Evolutionary conservation across 2,888 invertebrate genomes (phyloP).

Genomic region (Deroplatys truncata): DNA sequence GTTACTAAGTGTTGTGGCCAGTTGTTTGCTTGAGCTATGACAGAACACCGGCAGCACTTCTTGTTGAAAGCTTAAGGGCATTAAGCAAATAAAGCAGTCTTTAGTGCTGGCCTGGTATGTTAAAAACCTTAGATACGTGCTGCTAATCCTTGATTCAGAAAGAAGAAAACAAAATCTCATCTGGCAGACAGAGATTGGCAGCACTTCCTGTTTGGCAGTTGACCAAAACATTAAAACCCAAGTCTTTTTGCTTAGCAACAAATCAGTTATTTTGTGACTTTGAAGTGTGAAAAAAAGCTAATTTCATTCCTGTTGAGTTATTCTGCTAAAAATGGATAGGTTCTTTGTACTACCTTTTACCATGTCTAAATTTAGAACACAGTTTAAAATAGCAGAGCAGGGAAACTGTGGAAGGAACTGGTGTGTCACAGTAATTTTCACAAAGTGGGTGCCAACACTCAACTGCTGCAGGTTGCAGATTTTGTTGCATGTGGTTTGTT

Average conservation of each 20-base stretch:
- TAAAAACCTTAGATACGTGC: no score
- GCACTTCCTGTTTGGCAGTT: neutral
- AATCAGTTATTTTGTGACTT: neutral
- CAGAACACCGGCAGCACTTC: no score
- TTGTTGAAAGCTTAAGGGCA: no score
- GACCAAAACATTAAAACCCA: neutral
- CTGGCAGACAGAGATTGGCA: neutral
- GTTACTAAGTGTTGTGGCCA: no score
- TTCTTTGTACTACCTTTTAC: neutral
- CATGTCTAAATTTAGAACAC: constrained; percentile 22
- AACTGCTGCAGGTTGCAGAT: constrained; percentile 4
- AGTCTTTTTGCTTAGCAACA: neutral
- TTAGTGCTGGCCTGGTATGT: no score
- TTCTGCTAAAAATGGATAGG: neutral
- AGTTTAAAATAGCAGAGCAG: constrained; percentile 25
- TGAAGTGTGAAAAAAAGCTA: neutral
- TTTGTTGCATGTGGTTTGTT: neutral
- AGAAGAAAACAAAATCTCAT: neutral
- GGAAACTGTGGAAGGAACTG: neutral
- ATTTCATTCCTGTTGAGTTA: neutral
- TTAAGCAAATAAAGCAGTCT: no score
- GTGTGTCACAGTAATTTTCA: neutral
- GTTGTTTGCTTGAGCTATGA: no score
- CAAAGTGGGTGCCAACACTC: neutral
- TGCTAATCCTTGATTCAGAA: neutral